A percentile compares a stretch with the other conserved stretches of the same genome.
Evolutionary conservation across 2,797 vertebrate species (phyloP).

Genomic region (Lacerta bilineata): DNA sequence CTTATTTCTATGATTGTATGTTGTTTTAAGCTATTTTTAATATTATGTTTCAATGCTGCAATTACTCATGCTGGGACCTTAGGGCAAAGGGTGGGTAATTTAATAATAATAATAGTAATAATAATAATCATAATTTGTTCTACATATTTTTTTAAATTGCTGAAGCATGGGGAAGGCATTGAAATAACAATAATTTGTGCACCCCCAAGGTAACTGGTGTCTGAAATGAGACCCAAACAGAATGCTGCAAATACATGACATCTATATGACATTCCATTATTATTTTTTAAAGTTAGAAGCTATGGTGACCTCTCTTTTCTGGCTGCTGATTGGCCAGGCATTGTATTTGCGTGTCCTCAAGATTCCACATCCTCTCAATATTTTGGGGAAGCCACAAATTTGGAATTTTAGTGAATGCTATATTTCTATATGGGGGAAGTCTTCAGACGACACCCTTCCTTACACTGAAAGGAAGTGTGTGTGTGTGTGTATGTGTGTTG

Average conservation of each 20-base stretch:
- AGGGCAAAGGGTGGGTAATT: too few relatives aligned
- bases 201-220: neutral
- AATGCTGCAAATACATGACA: neutral
- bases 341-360: too few relatives aligned
- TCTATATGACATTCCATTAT: neutral
- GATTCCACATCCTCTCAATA: neutral
- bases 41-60: too few relatives aligned
- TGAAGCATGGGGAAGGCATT: too few relatives aligned
- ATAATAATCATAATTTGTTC: neutral
- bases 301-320: neutral
- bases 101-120: too few relatives aligned
- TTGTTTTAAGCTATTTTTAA: too few relatives aligned
- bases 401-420: neutral
- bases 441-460: too few relatives aligned
- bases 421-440: neutral
- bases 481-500: too few relatives aligned
- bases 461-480: too few relatives aligned
- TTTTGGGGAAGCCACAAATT: neutral
- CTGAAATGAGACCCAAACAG: neutral
- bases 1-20: too few relatives aligned
- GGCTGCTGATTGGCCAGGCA: neutral
- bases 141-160: too few relatives aligned
- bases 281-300: neutral
- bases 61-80: too few relatives aligned
- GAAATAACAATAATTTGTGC: neutral